Base-by-base conservation (phyloP, 2,113 vertebrate genomes). In the Coturnix japonica region DNA sequence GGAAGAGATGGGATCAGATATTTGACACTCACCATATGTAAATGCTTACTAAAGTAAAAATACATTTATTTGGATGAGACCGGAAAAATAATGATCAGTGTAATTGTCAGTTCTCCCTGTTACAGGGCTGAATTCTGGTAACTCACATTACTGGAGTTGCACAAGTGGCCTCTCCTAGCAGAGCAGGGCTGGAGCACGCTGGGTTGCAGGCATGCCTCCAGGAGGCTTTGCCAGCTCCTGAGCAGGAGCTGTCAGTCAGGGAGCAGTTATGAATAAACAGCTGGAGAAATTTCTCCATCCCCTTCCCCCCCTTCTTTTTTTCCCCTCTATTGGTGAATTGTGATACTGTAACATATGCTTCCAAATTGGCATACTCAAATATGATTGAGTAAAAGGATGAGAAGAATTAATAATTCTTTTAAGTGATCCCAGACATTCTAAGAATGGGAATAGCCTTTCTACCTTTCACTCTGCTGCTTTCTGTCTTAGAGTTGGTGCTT, bases 221-320 rank as follows among this genome's bases (percentile, higher is more conserved):
- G n/a, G 4, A 13, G 30, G 41, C 11, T 87, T 49, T 87, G 89
- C 85, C 84, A 82, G 4, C 9, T 1, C 75, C 79, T 74, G 67
- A 60, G 67, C 85, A 44, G 94, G 80, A 87, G 75, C 87, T 75
- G 69, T 74, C 72, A 93, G 87, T 87, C 69, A 53, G 91, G 84
- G 89, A 85, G 51, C 17, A 33, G 56, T 83, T 91, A 81, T 17
- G 72, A 87, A 85, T 74, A 64, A 95, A 77, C 67, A 93, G 47
- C 87, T 93, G 91, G 26, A 92, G 87, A 92, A 76, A 87, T 31
- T 70, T 74, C 53, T n/a, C n/a, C n/a, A n/a, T n/a, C 16, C 13
- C 0, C 11, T 22, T 49, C 39, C 13, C 0, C 11, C 22, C 49
- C 39, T 10, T 46, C 47, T 67, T 41, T 9, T 1, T 5, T 5